Evolutionary conservation across 2,797 vertebrate genomes (phyloP), one percentile per base, ranked within the genome.

Genomic region (Syndactyla subalaris): DNA sequence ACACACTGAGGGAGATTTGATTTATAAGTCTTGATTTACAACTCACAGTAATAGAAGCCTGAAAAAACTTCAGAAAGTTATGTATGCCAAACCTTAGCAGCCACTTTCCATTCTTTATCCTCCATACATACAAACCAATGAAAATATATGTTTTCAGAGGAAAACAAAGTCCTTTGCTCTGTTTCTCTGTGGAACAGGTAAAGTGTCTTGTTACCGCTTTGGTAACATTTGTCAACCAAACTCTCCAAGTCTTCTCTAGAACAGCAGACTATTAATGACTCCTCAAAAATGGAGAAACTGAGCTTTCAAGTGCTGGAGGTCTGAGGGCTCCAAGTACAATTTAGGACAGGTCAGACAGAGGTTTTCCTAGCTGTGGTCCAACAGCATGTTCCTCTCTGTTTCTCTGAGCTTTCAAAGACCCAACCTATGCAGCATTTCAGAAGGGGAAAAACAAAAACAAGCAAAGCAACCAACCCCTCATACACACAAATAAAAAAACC

Each of bases 371-470:
- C 17, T 38, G 14, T 21, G n/a, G n/a, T 19, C 15, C 18, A 43
- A 23, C 12, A 49, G 10, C 43, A 62, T 49, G 43, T 62, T 57
- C 8, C 18, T 43, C 4, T 2, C 61, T 57, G 38, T 32, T 48
- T 57, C 18, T 66, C 26, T 54, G 14, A 3, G 21, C 58, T 16
- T 77, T 30, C 39, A 71, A 43, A 66, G 8, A 57, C 55, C 10
- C 27, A 57, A 9, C 7, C 11, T 21, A 3, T 5, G 2, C 2
- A 11, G 7, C 12, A 2, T 22, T 67, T 41, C n/a, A 58, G n/a
- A 34, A 17, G 36, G 36, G 36, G 22, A 17, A n/a, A 62, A 23
- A 41, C 19, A 17, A 12, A 12, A 12, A 26, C 27, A 10, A 32
- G 39, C 51, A 51, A 51, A 29, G 17, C 18, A 52, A 30, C 27